These are phyloP conservation scores for Chaetophractus vellerosus DNA, from an alignment of 2,797 vertebrate species.

Conservation along the genomic window DNA sequence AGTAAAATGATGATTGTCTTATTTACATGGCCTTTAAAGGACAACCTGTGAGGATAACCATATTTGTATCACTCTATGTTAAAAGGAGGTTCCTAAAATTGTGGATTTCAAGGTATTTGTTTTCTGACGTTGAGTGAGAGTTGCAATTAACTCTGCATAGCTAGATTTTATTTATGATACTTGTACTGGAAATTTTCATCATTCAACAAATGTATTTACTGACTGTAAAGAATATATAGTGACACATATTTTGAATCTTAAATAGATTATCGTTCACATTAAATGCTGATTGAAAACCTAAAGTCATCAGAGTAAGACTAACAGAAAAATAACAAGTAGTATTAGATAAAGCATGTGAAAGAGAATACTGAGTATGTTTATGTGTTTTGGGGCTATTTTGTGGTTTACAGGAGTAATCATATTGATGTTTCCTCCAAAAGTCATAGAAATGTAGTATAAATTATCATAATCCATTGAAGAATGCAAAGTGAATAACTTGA, in stretches of 20 bases:
- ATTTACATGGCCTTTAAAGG: not conserved
- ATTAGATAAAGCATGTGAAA: not conserved
- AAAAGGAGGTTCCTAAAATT: not conserved
- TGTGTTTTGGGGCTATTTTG: not conserved
- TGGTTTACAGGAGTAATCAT: not conserved
- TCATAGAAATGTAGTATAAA: not conserved
- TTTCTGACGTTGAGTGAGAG: not conserved
- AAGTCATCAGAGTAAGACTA: not conserved
- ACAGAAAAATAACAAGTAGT: not conserved
- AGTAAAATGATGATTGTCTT: not conserved
- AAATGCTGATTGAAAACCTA: not conserved
- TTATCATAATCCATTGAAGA: not conserved
- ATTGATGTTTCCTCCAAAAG: not conserved
- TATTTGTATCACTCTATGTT: not conserved
- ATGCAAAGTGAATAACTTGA: not conserved
- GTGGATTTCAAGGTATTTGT: not conserved
- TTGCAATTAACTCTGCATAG: not conserved
- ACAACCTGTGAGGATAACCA: not conserved
- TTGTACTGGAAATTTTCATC: not conserved
- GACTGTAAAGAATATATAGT: not conserved
- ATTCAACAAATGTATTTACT: not conserved
- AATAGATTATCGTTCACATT: not conserved
- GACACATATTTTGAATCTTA: conserved; percentile 21
- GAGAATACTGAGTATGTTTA: not conserved
- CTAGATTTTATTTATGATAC: not conserved